phyloP scores from a whole-genome alignment of 2,113 vertebrate species.

The Prinia subflava region DNA sequence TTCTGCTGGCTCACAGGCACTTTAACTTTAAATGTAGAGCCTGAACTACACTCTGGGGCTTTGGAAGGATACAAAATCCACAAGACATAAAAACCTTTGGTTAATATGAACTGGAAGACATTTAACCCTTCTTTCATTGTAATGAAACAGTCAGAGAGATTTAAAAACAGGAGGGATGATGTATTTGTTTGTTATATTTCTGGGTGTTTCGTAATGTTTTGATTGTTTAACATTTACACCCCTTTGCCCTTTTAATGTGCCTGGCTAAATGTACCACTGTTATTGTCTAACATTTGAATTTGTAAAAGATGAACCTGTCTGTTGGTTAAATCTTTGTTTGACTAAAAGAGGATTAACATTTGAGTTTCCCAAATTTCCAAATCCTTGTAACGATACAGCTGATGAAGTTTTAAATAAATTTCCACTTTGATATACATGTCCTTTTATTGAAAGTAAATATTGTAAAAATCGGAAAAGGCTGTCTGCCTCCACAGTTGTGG shows the following conservation, averaged over 20 bases:
- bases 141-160: slow-evolving; percentile 34
- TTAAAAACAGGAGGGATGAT: slow-evolving; percentile 9
- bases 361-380: slow-evolving; percentile 54
- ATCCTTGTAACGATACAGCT: slow-evolving; percentile 47
- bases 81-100: slow-evolving; percentile 56
- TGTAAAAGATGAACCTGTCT: slow-evolving; percentile 63
- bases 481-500: slow-evolving; percentile 70
- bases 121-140: slow-evolving; percentile 63
- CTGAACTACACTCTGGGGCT: slow-evolving; percentile 63
- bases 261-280: slow-evolving; percentile 34
- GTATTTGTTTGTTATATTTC: slow-evolving; percentile 56
- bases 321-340: slow-evolving; percentile 60
- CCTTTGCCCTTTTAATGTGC: slow-evolving; percentile 54
- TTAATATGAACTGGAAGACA: slow-evolving; percentile 62
- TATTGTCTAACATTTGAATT: slow-evolving; percentile 53
- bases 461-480: slow-evolving; percentile 71
- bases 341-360: slow-evolving; percentile 54
- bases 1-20: slow-evolving; percentile 58
- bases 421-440: slow-evolving; percentile 17
- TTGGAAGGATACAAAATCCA: slow-evolving; percentile 68
- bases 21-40: slow-evolving; percentile 67
- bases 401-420: slow-evolving; percentile 64
- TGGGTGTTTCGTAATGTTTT: slow-evolving; percentile 34
- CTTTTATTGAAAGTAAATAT: slow-evolving; percentile 67
- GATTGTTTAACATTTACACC: slow-evolving; percentile 29